A percentile compares a stretch with the other conserved stretches of the same genome.
phyloP scores from a whole-genome alignment of 2,113 vertebrate species.

The Rhadina sibilatrix region DNA sequence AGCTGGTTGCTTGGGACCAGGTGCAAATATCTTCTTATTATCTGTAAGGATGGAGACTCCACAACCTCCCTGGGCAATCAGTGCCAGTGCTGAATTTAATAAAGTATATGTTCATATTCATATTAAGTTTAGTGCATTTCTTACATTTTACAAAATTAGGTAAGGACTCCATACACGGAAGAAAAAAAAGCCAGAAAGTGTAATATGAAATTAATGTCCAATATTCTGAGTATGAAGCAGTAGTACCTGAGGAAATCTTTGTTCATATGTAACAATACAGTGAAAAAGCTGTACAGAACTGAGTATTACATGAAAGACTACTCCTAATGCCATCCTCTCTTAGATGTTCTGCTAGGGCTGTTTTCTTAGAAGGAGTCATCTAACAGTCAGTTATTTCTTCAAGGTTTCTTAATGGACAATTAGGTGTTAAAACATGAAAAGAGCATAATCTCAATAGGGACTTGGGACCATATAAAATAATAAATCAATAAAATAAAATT shows the following conservation, averaged over 20 bases:
- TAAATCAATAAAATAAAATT: not conserved
- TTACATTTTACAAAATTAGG: not conserved
- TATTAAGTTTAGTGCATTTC: not conserved
- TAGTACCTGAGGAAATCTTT: not conserved
- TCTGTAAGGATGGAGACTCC: not conserved
- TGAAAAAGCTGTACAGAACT: not conserved
- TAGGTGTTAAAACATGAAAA: not conserved
- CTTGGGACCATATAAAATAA: not conserved
- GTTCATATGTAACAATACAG: not conserved
- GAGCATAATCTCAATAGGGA: not conserved
- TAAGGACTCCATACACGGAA: not conserved
- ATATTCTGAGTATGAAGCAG: not conserved
- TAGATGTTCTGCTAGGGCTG: not conserved
- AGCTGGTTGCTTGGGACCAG: not conserved
- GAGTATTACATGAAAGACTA: not conserved
- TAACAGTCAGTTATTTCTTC: not conserved
- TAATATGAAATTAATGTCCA: not conserved
- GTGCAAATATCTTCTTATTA: not conserved
- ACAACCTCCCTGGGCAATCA: not conserved
- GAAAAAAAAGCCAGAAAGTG: not conserved
- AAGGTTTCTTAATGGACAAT: not conserved
- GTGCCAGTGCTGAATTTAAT: not conserved
- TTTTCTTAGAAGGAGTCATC: not conserved
- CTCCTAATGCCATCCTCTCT: not conserved
- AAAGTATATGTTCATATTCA: not conserved